Evolutionary conservation across 2,797 vertebrate species (phyloP).

Genomic region (Melopsittacus undulatus): DNA sequence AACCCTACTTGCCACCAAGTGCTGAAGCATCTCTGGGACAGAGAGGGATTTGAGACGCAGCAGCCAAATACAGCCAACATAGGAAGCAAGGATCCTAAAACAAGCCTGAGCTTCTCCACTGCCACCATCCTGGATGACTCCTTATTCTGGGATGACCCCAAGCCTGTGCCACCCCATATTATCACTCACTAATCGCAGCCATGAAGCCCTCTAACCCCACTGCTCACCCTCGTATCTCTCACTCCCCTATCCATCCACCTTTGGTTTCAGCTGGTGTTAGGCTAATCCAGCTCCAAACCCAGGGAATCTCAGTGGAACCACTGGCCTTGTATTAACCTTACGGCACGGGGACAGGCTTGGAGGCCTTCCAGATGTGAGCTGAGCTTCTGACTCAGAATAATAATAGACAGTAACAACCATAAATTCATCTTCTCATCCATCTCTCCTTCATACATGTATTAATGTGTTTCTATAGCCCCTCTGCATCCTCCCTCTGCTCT

Average conservation of each 20-base stretch:
- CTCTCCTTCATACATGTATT: constrained; percentile 6
- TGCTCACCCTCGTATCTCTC: background rate
- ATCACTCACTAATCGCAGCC: background rate
- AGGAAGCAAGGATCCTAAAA: background rate
- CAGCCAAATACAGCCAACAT: background rate
- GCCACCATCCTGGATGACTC: fast-evolving
- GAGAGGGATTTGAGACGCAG: background rate
- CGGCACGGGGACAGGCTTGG: background rate
- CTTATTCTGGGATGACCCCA: fast-evolving
- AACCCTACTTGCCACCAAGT: too few species aligned
- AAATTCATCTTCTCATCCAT: background rate
- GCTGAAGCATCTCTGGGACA: background rate
- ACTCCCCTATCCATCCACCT: background rate
- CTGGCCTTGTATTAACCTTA: constrained; percentile 23
- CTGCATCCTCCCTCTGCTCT: background rate
- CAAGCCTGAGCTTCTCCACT: fast-evolving
- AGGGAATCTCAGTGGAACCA: background rate
- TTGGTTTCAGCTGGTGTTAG: background rate
- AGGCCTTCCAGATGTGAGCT: constrained; percentile 7
- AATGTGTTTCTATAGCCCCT: constrained; percentile 18
- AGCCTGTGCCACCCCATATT: background rate
- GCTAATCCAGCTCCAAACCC: background rate
- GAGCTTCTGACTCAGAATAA: constrained; percentile 23
- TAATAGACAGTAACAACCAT: background rate
- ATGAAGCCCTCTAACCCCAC: background rate